Evolutionary conservation across 1,140 invertebrate genomes (phyloP).

Genomic region (Pseudomyrmex dendroicus): DNA sequence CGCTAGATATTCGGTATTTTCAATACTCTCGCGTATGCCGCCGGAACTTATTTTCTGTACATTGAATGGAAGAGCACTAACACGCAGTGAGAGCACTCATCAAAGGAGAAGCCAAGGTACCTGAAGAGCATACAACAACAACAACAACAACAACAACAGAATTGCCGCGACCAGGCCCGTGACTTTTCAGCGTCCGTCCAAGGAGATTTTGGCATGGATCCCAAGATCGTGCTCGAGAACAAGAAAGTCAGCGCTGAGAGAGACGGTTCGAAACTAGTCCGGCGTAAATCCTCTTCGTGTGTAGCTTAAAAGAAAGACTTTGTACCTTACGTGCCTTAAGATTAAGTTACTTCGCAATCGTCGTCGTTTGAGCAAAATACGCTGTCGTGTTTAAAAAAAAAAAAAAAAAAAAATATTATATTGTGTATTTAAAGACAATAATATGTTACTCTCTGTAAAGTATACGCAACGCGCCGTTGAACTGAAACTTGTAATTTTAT

Average conservation of each 20-base stretch:
- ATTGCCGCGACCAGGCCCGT: conserved; percentile 47
- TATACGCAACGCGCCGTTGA: neutral
- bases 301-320: conserved; percentile 62
- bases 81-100: conserved; percentile 70
- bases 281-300: conserved; percentile 52
- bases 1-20: conserved; percentile 92
- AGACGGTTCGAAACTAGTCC: conserved; percentile 67
- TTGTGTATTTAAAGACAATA: conserved; percentile 2
- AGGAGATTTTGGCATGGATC: neutral
- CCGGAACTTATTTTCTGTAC: conserved; percentile 91
- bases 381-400: neutral
- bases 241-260: conserved; percentile 24
- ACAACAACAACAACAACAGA: conserved; percentile 61
- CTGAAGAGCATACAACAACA: conserved; percentile 63
- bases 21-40: conserved; percentile 92
- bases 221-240: conserved; percentile 25
- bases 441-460: neutral
- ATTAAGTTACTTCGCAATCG: conserved; percentile 31
- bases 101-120: conserved; percentile 62
- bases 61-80: conserved; percentile 89
- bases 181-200: conserved; percentile 18
- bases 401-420: neutral
- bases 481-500: neutral
- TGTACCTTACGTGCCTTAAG: conserved; percentile 69
- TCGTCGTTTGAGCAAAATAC: neutral